Evolutionary conservation across 1,140 invertebrate genomes (phyloP).

Genomic region (Zophobas atratus): DNA sequence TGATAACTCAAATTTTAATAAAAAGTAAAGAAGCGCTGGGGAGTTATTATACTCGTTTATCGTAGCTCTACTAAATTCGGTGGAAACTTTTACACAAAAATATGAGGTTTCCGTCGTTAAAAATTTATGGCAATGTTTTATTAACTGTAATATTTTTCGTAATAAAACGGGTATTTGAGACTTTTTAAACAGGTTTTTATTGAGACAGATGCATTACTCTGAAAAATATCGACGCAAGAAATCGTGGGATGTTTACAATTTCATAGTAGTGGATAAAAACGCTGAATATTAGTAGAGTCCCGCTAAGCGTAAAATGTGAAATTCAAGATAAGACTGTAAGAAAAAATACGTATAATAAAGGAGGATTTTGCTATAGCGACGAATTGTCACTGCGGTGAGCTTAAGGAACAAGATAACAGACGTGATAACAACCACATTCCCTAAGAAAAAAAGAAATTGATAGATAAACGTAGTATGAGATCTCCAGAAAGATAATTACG

Average conservation of each 20-base stretch:
- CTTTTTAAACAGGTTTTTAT: constrained; percentile 37
- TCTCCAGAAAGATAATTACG: constrained; percentile 32
- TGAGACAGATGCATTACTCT: constrained; percentile 3
- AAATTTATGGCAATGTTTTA: constrained; percentile 39
- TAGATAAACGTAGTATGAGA: constrained; percentile 36
- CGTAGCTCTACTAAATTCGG: constrained; percentile 17
- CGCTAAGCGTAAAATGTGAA: neutral
- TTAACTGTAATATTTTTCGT: constrained; percentile 39
- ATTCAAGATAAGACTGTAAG: constrained; percentile 1
- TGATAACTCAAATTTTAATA: constrained; percentile 12
- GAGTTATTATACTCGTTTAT: constrained; percentile 27
- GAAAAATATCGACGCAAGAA: neutral
- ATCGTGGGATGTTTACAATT: neutral
- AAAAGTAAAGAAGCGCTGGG: neutral
- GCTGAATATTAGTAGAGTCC: neutral
- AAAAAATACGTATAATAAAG: constrained; percentile 15
- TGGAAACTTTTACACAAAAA: constrained; percentile 14
- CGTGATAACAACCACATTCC: constrained; percentile 11
- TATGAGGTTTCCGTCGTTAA: constrained; percentile 32
- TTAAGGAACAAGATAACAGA: constrained; percentile 28
- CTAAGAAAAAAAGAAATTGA: constrained; percentile 27
- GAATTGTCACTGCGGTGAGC: constrained; percentile 13
- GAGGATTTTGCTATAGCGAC: constrained; percentile 1
- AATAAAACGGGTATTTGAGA: constrained; percentile 20
- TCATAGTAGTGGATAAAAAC: neutral